phyloP scores from a whole-genome alignment of 2,797 vertebrate genomes.

The Chiroxiphia lanceolata region DNA sequence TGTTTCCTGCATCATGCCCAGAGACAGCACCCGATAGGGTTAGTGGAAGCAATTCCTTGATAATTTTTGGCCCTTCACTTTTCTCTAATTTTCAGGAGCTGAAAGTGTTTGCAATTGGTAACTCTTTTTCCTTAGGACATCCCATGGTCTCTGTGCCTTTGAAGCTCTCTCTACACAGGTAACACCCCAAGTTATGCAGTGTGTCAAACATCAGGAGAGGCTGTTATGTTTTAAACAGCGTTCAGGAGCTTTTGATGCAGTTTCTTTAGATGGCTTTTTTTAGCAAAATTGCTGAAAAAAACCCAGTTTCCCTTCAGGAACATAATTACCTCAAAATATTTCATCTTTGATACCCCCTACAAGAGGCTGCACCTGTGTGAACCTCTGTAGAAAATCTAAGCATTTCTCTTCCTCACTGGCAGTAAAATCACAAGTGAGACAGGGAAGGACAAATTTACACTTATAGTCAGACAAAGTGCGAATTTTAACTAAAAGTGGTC shows the following conservation, averaged over 20 bases:
- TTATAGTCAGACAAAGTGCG: background rate
- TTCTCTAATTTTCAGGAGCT: background rate
- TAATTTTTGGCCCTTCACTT: background rate
- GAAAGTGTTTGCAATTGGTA: background rate
- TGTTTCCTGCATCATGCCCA: fast-evolving
- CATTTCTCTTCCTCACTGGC: background rate
- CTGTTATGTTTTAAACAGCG: background rate
- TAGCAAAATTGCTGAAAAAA: background rate
- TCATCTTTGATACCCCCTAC: background rate
- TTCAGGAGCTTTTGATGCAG: background rate
- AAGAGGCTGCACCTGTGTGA: background rate
- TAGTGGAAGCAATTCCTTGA: background rate
- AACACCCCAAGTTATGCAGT: background rate
- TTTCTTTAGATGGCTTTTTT: background rate
- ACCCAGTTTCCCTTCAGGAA: background rate
- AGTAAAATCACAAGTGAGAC: background rate
- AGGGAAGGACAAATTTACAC: background rate
- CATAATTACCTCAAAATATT: background rate
- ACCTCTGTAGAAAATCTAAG: background rate
- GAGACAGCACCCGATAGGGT: background rate
- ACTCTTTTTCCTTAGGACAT: background rate
- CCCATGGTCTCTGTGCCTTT: background rate
- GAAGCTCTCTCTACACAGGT: background rate
- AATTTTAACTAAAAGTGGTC: background rate
- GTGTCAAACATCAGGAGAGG: background rate